Evolutionary conservation across 1,140 invertebrate genomes (phyloP), one percentile per base, ranked within the genome.

Genomic region (Drosophila nannoptera): DNA sequence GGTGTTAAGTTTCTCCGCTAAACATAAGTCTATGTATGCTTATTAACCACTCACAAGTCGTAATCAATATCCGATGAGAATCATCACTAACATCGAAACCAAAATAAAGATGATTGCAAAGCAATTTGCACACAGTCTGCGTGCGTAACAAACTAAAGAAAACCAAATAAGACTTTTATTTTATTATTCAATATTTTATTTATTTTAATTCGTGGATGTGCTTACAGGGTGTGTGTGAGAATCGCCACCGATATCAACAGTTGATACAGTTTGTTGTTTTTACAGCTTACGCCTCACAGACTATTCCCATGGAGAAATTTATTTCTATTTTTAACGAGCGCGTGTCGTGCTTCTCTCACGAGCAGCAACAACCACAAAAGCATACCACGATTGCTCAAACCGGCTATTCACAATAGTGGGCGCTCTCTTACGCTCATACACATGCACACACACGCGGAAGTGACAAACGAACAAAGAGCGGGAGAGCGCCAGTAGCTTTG

Each of bases 91-190:
- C 60, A 73, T 53, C 49, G 22, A 65, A 31, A 65, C 61, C 61
- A 70, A 54, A 73, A 82, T 82, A 81, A 77, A 82, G 54, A 74
- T 54, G 77, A 74, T 81, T 81, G 32, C 54, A 59, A 81, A 81
- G 78, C 77, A 42, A 50, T 66, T 32, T 40, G 53, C 66, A 61
- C 71, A 54, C 71, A 64, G 14, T 43, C 7, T 42, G 22, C 59
- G 56, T 70, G 52, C 29, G 8, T 14, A 11, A 31, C 32, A 67
- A 7, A 52, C 53, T 36, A 36, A 46, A 5, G 11, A n/a, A 9
- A 40, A n/a, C n/a, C 40, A 9, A 42, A 6, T 42, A 43, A 16
- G 12, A 5, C 14, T 22, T 45, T 45, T 7, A 4, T 14, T 22
- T 12, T 8, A 7, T 22, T 4, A 38, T 38, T 11, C 8, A 14